Base-by-base conservation (phyloP, 37 sponge, comb jelly and placozoan genomes). In the Mnemiopsis leidyi region DNA sequence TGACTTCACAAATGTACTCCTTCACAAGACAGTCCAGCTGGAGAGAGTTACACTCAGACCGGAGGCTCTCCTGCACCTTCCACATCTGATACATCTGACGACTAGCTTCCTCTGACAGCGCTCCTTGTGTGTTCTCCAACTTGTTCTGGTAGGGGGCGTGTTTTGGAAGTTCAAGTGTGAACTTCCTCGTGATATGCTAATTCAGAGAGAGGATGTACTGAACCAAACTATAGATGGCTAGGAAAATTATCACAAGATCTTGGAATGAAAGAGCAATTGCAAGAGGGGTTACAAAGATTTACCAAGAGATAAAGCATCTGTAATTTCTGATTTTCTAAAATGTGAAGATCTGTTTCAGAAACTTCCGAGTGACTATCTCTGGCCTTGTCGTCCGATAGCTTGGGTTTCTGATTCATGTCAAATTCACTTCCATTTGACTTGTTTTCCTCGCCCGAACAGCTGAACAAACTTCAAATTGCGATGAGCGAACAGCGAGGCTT, bases 1-100 rank as follows among this genome's bases (percentile, higher is more conserved):
- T 38, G 29, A 85, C 90, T 25, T 85, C 90, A 85, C 90, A 85
- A 29, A 85, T 85, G 48, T 85, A 85, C 90, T 85, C 90, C 90
- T 85, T 85, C 90, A 85, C 90, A 39, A 85, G 39, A 85, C 90
- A 85, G 29, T 85, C 90, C 48, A 85, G 1, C 61, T 85, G 29
- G 2, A 85, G 90, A 85, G 61, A 28, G 23, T 33, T 7, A 29
- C 48, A 85, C 23, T 85, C 90, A 39, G 40, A 23, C 39, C 90
- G 24, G 24, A 85, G 39, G 30, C 39, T 85, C 90, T 85, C 90
- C 61, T 40, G 32, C n/a, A 40, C 61, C 48, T 85, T 85, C 90
- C 90, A 85, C 90, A 85, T 85, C 61, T 85, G 90, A 61, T 85
- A 85, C 40, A 85, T 38, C 23, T 85, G 90, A 3, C 48, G 23